These are phyloP conservation scores for Rhineura floridana DNA, from an alignment of 2,113 vertebrate genomes.

Conservation along the genomic window DNA sequence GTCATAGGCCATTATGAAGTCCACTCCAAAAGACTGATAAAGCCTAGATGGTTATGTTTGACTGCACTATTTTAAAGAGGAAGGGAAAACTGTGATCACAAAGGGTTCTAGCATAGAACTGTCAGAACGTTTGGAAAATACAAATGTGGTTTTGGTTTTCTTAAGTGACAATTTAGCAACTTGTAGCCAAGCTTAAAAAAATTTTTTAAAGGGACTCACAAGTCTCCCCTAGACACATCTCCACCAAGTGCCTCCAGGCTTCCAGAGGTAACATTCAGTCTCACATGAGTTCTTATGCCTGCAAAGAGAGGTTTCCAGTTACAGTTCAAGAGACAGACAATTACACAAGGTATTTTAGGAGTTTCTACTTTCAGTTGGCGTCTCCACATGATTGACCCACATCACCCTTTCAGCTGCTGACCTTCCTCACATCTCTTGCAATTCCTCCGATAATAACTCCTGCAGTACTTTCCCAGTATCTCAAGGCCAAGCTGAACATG, in stretches of 20 bases:
- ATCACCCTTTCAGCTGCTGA: background rate
- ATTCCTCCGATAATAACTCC: background rate
- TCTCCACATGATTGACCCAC: background rate
- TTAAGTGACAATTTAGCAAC: background rate
- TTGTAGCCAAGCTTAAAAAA: background rate
- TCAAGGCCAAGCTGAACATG: background rate
- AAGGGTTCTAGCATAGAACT: background rate
- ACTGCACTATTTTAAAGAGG: background rate
- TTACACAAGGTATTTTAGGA: background rate
- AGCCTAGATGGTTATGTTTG: background rate
- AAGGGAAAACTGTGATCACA: background rate
- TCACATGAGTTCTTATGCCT: constrained; percentile 72
- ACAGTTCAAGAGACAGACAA: background rate
- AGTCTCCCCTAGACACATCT: constrained; percentile 81
- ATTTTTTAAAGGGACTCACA: constrained; percentile 77
- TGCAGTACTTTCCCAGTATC: background rate
- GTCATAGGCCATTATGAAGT: background rate
- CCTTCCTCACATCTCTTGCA: background rate
- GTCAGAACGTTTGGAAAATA: background rate
- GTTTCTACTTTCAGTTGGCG: too few relatives aligned
- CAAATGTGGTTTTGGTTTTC: background rate
- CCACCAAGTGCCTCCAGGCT: constrained; percentile 87
- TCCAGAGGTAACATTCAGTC: constrained; percentile 78
- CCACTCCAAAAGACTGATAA: background rate
- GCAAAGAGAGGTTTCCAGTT: constrained; percentile 24